Percentiles rank a stretch among this genome's conserved stretches.
These are phyloP conservation scores for Potorous gilbertii DNA, from an alignment of 2,797 vertebrate genomes.

Conservation along the genomic window DNA sequence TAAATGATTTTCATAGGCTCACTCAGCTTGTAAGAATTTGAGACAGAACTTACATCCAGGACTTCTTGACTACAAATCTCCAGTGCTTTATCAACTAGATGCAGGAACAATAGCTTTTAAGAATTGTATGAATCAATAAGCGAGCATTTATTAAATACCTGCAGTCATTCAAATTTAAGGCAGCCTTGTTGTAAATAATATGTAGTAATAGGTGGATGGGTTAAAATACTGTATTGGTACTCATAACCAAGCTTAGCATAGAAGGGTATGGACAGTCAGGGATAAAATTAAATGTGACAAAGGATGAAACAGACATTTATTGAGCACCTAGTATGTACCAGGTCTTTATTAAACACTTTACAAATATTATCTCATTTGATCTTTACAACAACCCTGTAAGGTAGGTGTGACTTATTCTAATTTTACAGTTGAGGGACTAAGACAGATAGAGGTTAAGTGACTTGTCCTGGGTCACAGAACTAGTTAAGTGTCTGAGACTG, in stretches of 20 bases:
- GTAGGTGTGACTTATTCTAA: not conserved
- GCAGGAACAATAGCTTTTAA: not conserved
- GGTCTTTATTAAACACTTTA: not conserved
- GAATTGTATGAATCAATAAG: not conserved
- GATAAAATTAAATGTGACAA: not conserved
- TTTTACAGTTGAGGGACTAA: not conserved
- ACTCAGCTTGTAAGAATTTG: not conserved
- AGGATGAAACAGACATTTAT: not conserved
- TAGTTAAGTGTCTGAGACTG: not conserved
- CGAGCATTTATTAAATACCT: not conserved
- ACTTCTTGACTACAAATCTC: not conserved
- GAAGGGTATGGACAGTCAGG: not conserved
- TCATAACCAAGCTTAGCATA: not conserved
- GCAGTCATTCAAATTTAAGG: not conserved
- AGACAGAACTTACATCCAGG: not conserved
- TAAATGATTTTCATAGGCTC: not conserved
- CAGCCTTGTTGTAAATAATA: not conserved
- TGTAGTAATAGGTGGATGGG: not conserved
- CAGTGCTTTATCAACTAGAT: not conserved
- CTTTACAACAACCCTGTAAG: not conserved
- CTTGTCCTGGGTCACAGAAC: not conserved
- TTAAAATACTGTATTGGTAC: not conserved
- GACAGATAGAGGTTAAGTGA: not conserved
- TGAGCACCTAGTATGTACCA: not conserved
- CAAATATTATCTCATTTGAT: not conserved